A percentile compares a stretch with the other conserved stretches of the same genome.
Conservation (phyloP, 2,113 vertebrate species). For the Nothoprocta perdicaria region DNA sequence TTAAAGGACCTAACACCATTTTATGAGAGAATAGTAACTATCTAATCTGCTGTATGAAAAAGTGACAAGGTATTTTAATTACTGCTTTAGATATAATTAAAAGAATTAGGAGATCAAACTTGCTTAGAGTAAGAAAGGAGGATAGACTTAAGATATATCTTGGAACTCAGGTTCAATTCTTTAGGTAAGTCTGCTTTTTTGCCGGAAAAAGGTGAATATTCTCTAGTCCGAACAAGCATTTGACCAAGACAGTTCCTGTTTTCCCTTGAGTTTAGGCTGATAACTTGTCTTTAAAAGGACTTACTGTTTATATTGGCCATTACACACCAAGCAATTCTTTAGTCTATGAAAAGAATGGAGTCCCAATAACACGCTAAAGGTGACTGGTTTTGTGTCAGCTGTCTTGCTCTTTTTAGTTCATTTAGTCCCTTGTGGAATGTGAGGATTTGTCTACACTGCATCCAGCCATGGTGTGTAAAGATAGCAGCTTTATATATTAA, state of each 20-base stretch:
- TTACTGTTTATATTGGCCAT: conserved; percentile 9
- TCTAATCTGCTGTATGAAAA: neutral
- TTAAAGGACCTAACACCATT: neutral
- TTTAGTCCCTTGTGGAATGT: neutral
- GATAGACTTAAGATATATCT: neutral
- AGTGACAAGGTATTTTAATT: neutral
- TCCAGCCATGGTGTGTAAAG: neutral
- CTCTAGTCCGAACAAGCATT: neutral
- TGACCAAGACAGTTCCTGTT: neutral
- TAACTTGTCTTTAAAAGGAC: conserved; percentile 8
- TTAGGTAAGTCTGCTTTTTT: neutral
- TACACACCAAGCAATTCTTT: neutral
- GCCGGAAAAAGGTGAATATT: neutral
- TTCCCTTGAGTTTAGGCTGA: neutral
- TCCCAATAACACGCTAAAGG: neutral
- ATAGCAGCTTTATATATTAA: neutral
- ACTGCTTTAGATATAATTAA: neutral
- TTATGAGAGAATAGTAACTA: neutral
- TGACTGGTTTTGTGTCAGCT: neutral
- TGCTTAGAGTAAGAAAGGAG: neutral
- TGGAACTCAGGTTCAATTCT: neutral
- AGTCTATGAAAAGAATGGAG: neutral
- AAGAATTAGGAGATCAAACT: neutral
- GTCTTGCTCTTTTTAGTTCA: neutral
- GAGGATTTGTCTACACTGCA: neutral